Percentiles rank a stretch among this genome's conserved stretches.
These are phyloP conservation scores for Cephus sareptanus DNA, from an alignment of 2,888 invertebrate genomes.

Conservation along the genomic window DNA sequence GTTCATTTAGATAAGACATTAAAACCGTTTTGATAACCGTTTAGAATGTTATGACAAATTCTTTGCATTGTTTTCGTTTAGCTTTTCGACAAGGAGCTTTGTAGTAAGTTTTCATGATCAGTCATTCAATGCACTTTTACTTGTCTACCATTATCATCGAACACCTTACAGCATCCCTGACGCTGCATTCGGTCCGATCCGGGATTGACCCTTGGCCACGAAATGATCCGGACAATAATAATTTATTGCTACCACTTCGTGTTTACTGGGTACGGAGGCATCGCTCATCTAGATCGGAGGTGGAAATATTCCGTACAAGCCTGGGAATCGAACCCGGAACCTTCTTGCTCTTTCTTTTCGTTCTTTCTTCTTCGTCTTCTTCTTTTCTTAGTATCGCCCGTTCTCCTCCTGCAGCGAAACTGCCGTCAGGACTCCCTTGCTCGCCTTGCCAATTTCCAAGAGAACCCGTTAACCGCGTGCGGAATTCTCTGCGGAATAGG, in stretches of 20 bases:
- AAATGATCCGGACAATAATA: constrained; percentile 43
- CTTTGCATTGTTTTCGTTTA: background rate
- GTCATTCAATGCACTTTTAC: background rate
- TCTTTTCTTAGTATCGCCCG: constrained; percentile 1
- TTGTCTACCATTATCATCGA: background rate
- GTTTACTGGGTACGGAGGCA: constrained; percentile 28
- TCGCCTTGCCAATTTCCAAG: constrained; percentile 35
- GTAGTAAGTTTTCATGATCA: background rate
- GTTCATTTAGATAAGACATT: background rate
- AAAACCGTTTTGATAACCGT: background rate
- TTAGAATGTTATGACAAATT: background rate
- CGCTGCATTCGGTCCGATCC: constrained; percentile 10
- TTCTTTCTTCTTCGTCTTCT: constrained; percentile 23
- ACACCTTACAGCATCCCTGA: background rate
- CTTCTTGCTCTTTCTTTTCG: constrained; percentile 25
- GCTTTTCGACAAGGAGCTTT: background rate
- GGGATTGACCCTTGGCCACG: constrained; percentile 19
- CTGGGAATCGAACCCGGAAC: constrained; percentile 55
- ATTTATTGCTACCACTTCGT: constrained; percentile 51
- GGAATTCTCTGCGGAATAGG: constrained; percentile 23
- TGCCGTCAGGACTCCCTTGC: constrained; percentile 28
- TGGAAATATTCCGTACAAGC: constrained; percentile 31
- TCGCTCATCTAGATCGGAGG: constrained; percentile 41
- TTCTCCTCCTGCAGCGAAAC: constrained; percentile 17
- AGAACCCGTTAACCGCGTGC: constrained; percentile 38